Percentiles rank a stretch among this genome's conserved stretches.
These are phyloP conservation scores for Numenius arquata DNA, from an alignment of 2,113 vertebrate genomes.

Conservation along the genomic window DNA sequence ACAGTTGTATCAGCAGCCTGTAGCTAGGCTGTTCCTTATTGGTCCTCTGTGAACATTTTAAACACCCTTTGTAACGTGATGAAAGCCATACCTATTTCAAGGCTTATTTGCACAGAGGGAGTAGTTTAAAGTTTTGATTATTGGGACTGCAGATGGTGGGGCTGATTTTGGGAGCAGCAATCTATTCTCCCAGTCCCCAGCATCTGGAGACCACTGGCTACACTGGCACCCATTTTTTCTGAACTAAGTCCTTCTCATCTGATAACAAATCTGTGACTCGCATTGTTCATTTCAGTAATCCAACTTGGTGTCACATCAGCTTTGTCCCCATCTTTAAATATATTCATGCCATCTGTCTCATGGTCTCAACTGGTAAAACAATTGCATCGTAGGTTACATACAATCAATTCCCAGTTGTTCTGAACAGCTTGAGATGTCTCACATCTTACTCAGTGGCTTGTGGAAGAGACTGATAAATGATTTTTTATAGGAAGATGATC, in stretches of 20 bases:
- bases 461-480: conserved; percentile 57
- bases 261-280: conserved; percentile 7
- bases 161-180: neutral
- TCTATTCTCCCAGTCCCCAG: neutral
- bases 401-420: conserved; percentile 69
- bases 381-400: conserved; percentile 50
- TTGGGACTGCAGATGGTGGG: conserved; percentile 48
- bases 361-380: conserved; percentile 65
- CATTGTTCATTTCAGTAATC: conserved; percentile 45
- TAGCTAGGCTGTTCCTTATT: neutral
- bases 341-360: conserved; percentile 74
- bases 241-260: conserved; percentile 23
- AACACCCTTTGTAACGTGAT: neutral
- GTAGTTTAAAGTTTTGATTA: conserved; percentile 51
- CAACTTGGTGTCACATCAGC: conserved; percentile 43
- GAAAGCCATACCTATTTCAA: conserved; percentile 36
- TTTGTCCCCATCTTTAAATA: conserved; percentile 64
- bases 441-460: conserved; percentile 51
- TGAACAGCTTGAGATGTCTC: conserved; percentile 70
- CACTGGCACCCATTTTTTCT: neutral
- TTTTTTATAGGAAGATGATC: conserved; percentile 48
- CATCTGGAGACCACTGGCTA: conserved; percentile 19
- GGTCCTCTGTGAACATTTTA: conserved; percentile 31
- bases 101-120: conserved; percentile 25
- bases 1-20: conserved; percentile 12